Evolutionary conservation across 2,797 vertebrate genomes (phyloP), one percentile per base, ranked within the genome.

Genomic region (Tamandua tetradactyla): DNA sequence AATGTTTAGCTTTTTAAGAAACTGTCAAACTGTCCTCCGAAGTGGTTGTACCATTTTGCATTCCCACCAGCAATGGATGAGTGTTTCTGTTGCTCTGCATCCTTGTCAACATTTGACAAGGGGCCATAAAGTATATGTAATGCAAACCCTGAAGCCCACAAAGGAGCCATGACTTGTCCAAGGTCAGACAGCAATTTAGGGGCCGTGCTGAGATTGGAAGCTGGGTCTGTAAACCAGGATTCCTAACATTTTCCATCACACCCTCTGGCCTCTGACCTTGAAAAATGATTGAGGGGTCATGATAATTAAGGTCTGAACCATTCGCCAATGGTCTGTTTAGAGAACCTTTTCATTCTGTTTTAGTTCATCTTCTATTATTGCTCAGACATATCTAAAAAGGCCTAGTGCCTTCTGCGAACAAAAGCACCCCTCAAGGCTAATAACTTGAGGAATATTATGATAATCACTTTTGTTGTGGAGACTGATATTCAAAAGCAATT

Each of bases 401-500:
- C 68, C 89, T 69, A 86, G 76, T 92, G 32, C 20, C 64, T 94
- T 97, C 95, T 95, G 88, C 69, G 85, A 97, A 95, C 69, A 91
- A 96, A 96, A 59, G 42, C 87, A 95, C 71, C 69, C 74, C 37
- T 97, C 85, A 95, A 97, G 89, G 89, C 47, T 87, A 89, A 92
- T 95, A 68, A 95, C 94, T 59, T 42, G 62, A 94, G 87, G 68
- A 72, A 87, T 71, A 90, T 69, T 61, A 55, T 95, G 93, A 89
- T 97, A 96, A 97, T 96, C 83, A 78, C 90, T 93, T 97, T 90
- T 91, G 86, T 96, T 87, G 89, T 96, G 74, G 90, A 96, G 83
- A 95, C 57, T 94, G 68, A 83, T 96, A 76, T 95, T 97, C 96
- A 89, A 96, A 97, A 98, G 93, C 86, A 87, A 57, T 44, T 96